These are phyloP conservation scores for Cerceris ruficornis DNA, from an alignment of 2,888 invertebrate species.

Conservation along the genomic window DNA sequence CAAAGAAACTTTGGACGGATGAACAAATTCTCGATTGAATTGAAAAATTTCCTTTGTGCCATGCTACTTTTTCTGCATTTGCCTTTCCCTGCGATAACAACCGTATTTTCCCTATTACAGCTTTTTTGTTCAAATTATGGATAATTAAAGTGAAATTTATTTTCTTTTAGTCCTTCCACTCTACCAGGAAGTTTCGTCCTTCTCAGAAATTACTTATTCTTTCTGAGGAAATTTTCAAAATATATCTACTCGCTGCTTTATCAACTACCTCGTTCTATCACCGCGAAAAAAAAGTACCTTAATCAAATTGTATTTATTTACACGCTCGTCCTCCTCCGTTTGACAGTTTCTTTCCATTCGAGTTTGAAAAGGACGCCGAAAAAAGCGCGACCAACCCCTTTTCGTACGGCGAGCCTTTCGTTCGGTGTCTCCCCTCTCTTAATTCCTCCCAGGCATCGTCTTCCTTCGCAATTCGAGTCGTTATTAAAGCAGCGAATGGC, in stretches of 20 bases:
- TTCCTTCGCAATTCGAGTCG: slow-evolving; percentile 23
- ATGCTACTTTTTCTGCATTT: not conserved
- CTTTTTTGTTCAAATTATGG: no score
- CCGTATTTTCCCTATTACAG: no score
- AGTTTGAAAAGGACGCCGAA: not conserved
- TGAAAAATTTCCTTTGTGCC: not conserved
- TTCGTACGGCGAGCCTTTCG: not conserved
- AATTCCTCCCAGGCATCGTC: not conserved
- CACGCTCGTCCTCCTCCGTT: slow-evolving; percentile 15
- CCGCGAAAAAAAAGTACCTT: no score
- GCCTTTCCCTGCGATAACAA: no score
- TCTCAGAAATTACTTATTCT: no score
- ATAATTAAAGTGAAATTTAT: no score
- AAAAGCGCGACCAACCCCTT: not conserved
- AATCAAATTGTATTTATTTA: slow-evolving; percentile 61
- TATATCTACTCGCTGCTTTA: no score
- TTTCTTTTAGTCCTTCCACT: no score
- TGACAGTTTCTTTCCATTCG: not conserved
- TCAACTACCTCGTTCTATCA: no score
- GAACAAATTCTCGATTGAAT: no score
- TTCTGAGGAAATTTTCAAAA: no score
- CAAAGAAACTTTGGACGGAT: not conserved
- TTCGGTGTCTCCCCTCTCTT: not conserved
- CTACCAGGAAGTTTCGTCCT: no score
- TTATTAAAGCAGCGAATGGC: slow-evolving; percentile 52